These are phyloP conservation scores for Amblyjoppa proteus DNA, from an alignment of 2,888 invertebrate species.

Conservation along the genomic window DNA sequence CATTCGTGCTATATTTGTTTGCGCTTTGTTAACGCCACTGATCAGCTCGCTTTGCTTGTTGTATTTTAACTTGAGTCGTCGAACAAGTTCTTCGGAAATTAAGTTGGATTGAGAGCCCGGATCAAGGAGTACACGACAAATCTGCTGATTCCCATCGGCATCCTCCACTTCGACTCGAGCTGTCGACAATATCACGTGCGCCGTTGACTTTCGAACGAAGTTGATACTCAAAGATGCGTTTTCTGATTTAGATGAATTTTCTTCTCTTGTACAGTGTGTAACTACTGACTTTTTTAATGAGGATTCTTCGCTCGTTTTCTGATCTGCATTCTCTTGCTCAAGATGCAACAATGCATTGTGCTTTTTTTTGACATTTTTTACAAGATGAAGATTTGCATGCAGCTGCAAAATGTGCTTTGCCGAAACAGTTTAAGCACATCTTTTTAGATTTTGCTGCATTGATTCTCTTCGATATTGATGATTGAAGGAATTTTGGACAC, in stretches of 20 bases:
- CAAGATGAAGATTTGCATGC: slow-evolving; percentile 34
- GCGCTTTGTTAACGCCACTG: slow-evolving; percentile 35
- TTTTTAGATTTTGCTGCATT: slow-evolving; percentile 32
- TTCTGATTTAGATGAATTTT: not conserved
- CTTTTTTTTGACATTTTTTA: slow-evolving; percentile 37
- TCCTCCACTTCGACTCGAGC: slow-evolving; percentile 34
- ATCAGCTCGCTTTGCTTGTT: slow-evolving; percentile 19
- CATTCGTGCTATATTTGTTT: slow-evolving; percentile 30
- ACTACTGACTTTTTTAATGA: slow-evolving; percentile 22
- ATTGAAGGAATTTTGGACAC: slow-evolving; percentile 29
- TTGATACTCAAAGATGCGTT: not conserved
- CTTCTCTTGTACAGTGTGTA: not conserved
- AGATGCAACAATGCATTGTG: slow-evolving; percentile 49
- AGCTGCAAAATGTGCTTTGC: slow-evolving; percentile 33
- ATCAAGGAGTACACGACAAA: slow-evolving; percentile 57
- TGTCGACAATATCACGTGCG: slow-evolving; percentile 54
- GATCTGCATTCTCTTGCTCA: slow-evolving; percentile 28
- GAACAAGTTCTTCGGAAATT: slow-evolving; percentile 49
- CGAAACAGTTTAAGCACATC: slow-evolving; percentile 47
- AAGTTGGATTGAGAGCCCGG: slow-evolving; percentile 60
- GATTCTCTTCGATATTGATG: slow-evolving; percentile 25
- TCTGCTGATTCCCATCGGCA: slow-evolving; percentile 13
- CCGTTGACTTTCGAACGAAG: slow-evolving; percentile 17
- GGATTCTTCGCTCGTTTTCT: slow-evolving; percentile 13
- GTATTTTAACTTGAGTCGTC: slow-evolving; percentile 26